Evolutionary conservation across 2,888 invertebrate genomes (phyloP).

Genomic region (Amblyteles armatorius): DNA sequence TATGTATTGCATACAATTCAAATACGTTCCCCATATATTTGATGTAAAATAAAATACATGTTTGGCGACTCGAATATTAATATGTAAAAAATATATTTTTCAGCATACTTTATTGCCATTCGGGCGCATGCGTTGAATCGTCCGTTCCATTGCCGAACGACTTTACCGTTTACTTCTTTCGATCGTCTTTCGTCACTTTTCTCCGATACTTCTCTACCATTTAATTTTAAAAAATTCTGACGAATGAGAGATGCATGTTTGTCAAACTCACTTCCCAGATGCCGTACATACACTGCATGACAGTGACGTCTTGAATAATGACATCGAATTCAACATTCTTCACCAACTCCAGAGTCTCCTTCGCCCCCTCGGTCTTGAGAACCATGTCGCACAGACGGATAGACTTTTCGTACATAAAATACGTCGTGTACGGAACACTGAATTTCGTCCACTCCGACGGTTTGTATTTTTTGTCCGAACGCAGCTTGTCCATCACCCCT

Average conservation of each 20-base stretch:
- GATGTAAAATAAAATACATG: no score
- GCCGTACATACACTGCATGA: conserved; percentile 52
- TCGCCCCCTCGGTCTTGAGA: conserved; percentile 23
- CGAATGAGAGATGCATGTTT: neutral
- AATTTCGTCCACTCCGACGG: conserved; percentile 5
- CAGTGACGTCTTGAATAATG: conserved; percentile 55
- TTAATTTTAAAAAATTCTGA: neutral
- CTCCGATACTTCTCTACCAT: no score
- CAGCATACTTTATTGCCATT: no score
- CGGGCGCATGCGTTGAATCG: no score
- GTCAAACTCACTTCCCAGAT: conserved; percentile 56
- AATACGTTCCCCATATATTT: no score
- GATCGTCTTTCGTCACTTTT: neutral
- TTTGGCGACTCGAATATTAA: no score
- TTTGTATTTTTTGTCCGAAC: neutral
- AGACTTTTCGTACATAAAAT: neutral
- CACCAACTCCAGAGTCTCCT: conserved; percentile 40
- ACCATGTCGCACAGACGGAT: conserved; percentile 13
- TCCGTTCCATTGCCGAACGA: no score
- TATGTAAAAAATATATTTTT: no score
- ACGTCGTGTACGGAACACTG: neutral
- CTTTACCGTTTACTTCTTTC: neutral
- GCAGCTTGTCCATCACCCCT: neutral
- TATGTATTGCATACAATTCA: no score
- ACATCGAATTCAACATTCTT: conserved; percentile 52